Base-by-base conservation (phyloP, 2,113 vertebrate species). In the Suricata suricatta region DNA sequence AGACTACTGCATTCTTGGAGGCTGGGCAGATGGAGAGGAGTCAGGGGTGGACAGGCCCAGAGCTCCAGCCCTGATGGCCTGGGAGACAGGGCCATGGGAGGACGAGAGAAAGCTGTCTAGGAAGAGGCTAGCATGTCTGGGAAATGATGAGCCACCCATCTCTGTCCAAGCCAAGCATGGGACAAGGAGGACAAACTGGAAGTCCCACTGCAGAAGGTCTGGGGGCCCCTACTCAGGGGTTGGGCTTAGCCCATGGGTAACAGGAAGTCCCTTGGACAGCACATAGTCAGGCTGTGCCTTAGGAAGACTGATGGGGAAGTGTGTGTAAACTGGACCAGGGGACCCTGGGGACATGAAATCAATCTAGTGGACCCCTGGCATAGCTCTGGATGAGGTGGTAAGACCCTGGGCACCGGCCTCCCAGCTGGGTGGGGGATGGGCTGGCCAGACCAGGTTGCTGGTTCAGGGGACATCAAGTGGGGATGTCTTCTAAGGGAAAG, bases 261-360 rank as follows among this genome's bases (percentile, higher is more conserved):
- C 76, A 41, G 16, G 66, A 89, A 92, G 84, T 54, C 79, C 38
- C 19, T 88, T 76, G 11, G 69, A 97, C 95, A 91, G 29, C 12
- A 31, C 35, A 33, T 29, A 15, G 8, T 54, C 7, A 76, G 57
- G 11, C 35, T 84, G 57, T 57, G 69, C 80, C 38, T 94, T 66
- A 52, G 66, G 41, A 72, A 31, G 33, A 35, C 27, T 63, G 85
- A 82, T 25, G 9, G 27, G 52, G 27, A 72, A 25, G 10, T 14
- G 66, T 27, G 16, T 0, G 7, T 10, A 15, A 38, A 13, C 9
- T 13, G 13, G 77, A 50, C 27, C 52, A 64, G 52, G 54, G 31
- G 27, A 71, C 50, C 2, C 21, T 35, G 17, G 66, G 33, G 27
- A 31, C 25, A 21, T 25, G 5, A 44, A 60, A 66, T 57, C 2